Base-by-base conservation (phyloP, 1,140 invertebrate genomes). In the Drosophila watanabei region DNA sequence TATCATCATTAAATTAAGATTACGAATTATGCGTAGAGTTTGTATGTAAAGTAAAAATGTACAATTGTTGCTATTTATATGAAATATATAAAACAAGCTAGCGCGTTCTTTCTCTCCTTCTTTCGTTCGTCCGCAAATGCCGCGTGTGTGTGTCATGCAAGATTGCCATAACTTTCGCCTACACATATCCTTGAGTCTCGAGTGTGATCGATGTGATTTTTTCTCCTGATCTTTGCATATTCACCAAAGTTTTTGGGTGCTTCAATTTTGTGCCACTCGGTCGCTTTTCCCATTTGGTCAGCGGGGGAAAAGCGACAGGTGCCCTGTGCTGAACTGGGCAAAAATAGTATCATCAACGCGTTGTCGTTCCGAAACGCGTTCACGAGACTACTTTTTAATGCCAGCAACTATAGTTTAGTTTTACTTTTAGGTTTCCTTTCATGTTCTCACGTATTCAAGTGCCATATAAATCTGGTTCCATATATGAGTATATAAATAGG, bases 61-160 rank as follows among this genome's bases (percentile, higher is more conserved):
- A 88, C 85, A 88, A 88, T 89, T 88, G 85, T 85, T 81, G 78
- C 85, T 88, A 88, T 85, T 75, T 54, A 79, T 72, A 80, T 77
- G 56, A 45, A 62, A 78, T 84, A 80, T 82, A 80, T 82, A 78
- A 89, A 89, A 89, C 84, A 88, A 90, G 85, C 85, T 90, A 89
- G 69, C 85, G 85, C 79, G 69, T 77, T 88, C 51, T 69, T 77
- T 88, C 51, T 69, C 60, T 79, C 62, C 58, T 75, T 49, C 24
- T 20, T 20, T 20, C 13, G 20, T 4, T 54, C 13, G 20, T 24
- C 41, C 41, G 62, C 69, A 64, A 58, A 79, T 85, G 69, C 65
- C 69, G 61, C 62, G 51, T 60, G 41, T 52, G 59, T 63, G 39
- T 68, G 59, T 51, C 63, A 76, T 79, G 76, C 84, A 83, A 63